Conservation (phyloP, 2,888 invertebrate genomes). For the Pterostichus niger region DNA sequence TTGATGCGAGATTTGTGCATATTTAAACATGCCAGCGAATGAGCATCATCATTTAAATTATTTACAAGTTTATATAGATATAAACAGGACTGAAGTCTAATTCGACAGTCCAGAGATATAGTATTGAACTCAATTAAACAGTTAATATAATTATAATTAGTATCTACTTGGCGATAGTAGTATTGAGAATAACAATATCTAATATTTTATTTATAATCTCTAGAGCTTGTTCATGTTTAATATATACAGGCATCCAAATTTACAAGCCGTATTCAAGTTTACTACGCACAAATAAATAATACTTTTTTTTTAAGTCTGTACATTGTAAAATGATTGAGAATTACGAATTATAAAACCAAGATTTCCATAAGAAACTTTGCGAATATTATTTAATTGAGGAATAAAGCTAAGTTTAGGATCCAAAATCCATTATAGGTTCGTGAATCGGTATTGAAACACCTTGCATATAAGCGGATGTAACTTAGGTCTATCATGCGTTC, state of each 20-base stretch:
- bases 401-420: constrained; percentile 6
- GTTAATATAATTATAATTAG: not conserved
- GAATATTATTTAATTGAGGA: constrained; percentile 1
- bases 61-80: not conserved
- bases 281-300: not conserved
- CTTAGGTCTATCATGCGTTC: too few species aligned
- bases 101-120: not conserved
- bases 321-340: not conserved
- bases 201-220: not conserved
- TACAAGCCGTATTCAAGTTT: not conserved
- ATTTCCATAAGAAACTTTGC: not conserved
- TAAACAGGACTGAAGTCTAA: not conserved
- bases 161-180: not conserved
- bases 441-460: too few species aligned
- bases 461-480: too few species aligned
- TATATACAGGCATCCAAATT: not conserved
- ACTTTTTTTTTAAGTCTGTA: not conserved
- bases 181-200: not conserved
- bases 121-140: not conserved
- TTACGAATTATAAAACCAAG: constrained; percentile 12
- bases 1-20: not conserved
- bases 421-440: too few species aligned
- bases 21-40: not conserved
- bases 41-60: constrained; percentile 3
- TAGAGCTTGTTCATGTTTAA: not conserved